A percentile compares a stretch with the other conserved stretches of the same genome.
phyloP scores from a whole-genome alignment of 2,797 vertebrate species.

The Danionella dracula region DNA sequence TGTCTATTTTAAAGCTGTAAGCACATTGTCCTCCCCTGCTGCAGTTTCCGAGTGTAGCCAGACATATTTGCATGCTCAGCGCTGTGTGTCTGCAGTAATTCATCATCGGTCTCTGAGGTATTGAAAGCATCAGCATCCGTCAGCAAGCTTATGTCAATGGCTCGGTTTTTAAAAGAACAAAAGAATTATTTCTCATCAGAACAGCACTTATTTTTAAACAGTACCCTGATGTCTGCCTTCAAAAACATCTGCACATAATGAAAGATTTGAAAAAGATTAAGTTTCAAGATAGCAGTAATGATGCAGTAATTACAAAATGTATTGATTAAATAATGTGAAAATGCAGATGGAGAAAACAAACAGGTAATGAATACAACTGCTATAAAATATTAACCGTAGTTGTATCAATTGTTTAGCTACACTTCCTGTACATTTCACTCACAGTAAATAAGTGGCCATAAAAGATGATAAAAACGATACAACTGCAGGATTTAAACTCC shows the following conservation, averaged over 20 bases:
- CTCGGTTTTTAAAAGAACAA: slow-evolving; percentile 58
- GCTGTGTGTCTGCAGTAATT: slow-evolving; percentile 79
- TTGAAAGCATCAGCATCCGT: slow-evolving; percentile 75
- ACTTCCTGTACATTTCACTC: too few species aligned
- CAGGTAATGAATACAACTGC: too few species aligned
- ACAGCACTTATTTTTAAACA: slow-evolving; percentile 39
- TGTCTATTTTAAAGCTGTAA: slow-evolving; percentile 37
- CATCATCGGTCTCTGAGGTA: slow-evolving; percentile 76
- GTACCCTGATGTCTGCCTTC: neutral
- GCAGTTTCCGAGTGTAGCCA: slow-evolving; percentile 66
- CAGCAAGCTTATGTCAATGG: slow-evolving; percentile 77
- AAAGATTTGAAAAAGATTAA: neutral
- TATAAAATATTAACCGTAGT: too few species aligned
- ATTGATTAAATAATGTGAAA: too few species aligned
- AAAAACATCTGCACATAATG: slow-evolving; percentile 15
- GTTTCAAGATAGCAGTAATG: neutral
- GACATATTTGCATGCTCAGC: slow-evolving; percentile 76
- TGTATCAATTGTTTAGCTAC: too few species aligned
- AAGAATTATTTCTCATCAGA: slow-evolving; percentile 48
- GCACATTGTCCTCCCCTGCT: slow-evolving; percentile 43
- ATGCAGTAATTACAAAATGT: slow-evolving; percentile 7
- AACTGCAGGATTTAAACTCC: too few species aligned
- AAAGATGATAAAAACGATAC: too few species aligned
- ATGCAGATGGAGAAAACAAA: too few species aligned
- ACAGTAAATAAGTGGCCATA: too few species aligned